Evolutionary conservation across 2,113 vertebrate genomes (phyloP), one percentile per base, ranked within the genome.

Genomic region (Macquaria australasica): DNA sequence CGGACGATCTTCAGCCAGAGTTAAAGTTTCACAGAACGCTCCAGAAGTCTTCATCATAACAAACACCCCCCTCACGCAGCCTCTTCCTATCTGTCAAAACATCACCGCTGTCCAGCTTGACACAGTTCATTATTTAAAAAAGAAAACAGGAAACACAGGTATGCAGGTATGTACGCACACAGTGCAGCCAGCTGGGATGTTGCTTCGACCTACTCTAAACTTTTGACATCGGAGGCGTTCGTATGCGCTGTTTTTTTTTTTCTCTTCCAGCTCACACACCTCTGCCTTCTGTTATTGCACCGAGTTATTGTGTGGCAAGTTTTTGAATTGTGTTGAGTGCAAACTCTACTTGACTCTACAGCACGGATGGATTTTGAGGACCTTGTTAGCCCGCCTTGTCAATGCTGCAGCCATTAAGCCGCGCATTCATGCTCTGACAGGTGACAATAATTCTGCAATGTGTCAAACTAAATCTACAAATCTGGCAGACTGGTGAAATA

Each of bases 211-310:
- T 45, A 56, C 59, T 63, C 62, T 77, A 51, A 55, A 69, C 81
- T 83, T 84, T 87, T 83, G 80, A 90, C 85, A 88, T 90, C 66
- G 23, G 74, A 87, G 71, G 50, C 75, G 12, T 82, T 83, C n/a
- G 39, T 63, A 77, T 50, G 72, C 62, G 51, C 88, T 82, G 62
- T 20, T 63, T 85, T 83, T 87, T 7, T 51, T 21, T 45, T 45
- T 63, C 4, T 34, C 34, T 5, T 39, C 71, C 78, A 79, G 72
- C 66, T 82, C 72, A 69, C 64, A 53, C 87, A 74, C 79, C 48
- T 48, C 55, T 50, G 58, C 69, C 88, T 86, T 88, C 86, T 88
- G 81, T 85, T 86, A 84, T 86, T 91, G 85, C 89, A 80, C 90
- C 88, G 89, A 85, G 87, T 84, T 80, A 83, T 60, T 76, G 81